Percentiles rank a stretch among this genome's conserved stretches.
Evolutionary conservation across 2,113 vertebrate genomes (phyloP).

Genomic region (Todiramphus chloris): DNA sequence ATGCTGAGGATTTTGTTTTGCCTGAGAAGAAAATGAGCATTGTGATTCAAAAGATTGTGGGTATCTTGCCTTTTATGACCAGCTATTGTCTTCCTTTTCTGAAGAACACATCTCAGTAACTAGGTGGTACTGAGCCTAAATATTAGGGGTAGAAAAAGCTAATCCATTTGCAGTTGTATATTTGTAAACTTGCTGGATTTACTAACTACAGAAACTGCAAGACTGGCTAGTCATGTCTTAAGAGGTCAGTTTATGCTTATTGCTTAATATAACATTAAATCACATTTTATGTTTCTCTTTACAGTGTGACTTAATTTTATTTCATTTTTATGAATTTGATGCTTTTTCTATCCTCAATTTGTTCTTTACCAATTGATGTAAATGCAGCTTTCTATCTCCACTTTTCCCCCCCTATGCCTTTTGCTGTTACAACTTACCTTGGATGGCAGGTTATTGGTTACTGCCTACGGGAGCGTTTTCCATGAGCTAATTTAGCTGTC

Average conservation of each 20-base stretch:
- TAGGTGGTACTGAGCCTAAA: neutral
- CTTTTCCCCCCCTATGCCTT: neutral
- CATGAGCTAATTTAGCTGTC: constrained; percentile 76
- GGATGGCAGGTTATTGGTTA: constrained; percentile 62
- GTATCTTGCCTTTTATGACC: neutral
- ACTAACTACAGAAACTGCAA: neutral
- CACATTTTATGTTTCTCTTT: constrained; percentile 7
- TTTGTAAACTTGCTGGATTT: neutral
- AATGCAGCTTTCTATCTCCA: constrained; percentile 45
- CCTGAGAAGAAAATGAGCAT: constrained; percentile 11
- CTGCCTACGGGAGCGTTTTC: constrained; percentile 69
- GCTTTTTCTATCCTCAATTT: neutral
- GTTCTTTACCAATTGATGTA: neutral
- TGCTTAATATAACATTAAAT: constrained; percentile 9
- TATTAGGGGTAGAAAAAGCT: neutral
- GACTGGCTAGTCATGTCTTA: neutral
- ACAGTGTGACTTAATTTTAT: neutral
- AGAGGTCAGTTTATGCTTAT: neutral
- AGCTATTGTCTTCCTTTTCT: constrained; percentile 10
- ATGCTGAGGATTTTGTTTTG: constrained; percentile 48
- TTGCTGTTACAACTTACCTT: constrained; percentile 61
- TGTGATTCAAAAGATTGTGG: constrained; percentile 32
- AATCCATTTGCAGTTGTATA: neutral
- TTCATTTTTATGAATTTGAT: neutral
- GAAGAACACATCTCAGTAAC: neutral